These are phyloP conservation scores for rabbit (Oryctolagus cuniculus) DNA, from an alignment of 2,113 vertebrate genomes.

Conservation along the genomic window mOryCun1.1 NC_091445.1:4055001-4055500, in stretches of 20 bases:
- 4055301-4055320: neutral
- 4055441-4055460: no score
- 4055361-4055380: neutral
- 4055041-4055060: constrained; percentile 20
- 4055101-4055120: constrained; percentile 4
- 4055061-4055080: no score
- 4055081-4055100: constrained; percentile 44
- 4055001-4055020: no score
- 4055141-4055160: neutral
- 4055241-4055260: neutral
- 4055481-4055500: no score
- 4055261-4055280: neutral
- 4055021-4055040: neutral
- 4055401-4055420: neutral
- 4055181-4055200: neutral
- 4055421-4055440: neutral
- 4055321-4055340: neutral
- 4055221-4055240: neutral
- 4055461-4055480: no score
- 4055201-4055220: neutral
- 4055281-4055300: constrained; percentile 3
- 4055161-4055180: neutral
- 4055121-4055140: neutral
- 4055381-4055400: neutral
- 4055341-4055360: neutral